phyloP scores from a whole-genome alignment of 2,113 vertebrate genomes.

The Nannospalax galili region DNA sequence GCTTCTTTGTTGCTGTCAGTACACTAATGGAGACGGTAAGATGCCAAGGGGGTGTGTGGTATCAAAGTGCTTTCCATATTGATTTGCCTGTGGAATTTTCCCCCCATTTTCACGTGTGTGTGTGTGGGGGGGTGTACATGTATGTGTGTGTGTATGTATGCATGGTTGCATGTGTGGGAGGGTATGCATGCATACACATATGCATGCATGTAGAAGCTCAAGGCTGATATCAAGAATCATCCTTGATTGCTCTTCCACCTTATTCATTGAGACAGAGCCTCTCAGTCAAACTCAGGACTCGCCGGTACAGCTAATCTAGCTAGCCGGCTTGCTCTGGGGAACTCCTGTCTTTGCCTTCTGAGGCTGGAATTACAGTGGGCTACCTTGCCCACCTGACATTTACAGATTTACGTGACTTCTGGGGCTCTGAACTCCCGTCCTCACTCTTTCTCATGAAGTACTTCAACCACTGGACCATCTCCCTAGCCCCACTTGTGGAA shows the following conservation, averaged over 20 bases:
- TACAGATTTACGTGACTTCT: background rate
- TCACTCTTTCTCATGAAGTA: background rate
- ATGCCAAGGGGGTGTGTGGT: background rate
- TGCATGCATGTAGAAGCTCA: no score
- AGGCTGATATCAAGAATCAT: background rate
- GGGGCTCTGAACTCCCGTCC: background rate
- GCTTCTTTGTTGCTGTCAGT: background rate
- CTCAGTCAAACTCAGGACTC: background rate
- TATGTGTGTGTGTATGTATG: background rate
- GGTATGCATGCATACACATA: no score
- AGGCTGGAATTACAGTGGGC: background rate
- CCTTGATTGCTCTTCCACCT: no score
- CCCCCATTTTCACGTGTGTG: background rate
- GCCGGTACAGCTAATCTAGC: no score
- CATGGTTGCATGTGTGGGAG: background rate
- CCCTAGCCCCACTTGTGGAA: background rate
- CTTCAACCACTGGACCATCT: background rate
- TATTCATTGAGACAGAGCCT: background rate
- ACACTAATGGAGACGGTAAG: background rate
- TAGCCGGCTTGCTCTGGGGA: background rate
- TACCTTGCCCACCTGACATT: no score
- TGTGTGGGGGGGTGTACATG: background rate
- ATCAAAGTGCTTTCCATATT: background rate
- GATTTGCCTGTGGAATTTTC: slow-evolving; percentile 16
- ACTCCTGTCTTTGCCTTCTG: background rate